Base-by-base conservation (phyloP, 1,140 invertebrate species). In the Drosophila pseudoobscura region DNA sequence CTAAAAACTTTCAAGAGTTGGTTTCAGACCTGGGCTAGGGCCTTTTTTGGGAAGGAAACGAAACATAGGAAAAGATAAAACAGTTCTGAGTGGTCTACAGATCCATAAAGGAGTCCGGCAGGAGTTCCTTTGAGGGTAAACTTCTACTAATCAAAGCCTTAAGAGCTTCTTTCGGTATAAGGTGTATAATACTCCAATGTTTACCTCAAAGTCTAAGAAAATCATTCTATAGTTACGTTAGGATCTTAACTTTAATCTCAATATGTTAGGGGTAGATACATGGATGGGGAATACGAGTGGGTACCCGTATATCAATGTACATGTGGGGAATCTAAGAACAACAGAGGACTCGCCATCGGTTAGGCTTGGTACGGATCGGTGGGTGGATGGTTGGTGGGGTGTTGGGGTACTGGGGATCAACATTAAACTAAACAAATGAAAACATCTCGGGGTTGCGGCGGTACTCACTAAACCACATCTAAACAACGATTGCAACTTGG, bases 381-480 rank as follows among this genome's bases (percentile, higher is more conserved):
- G 29, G 11, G 17, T 17, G 17, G 17, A 17, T 11, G 35, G 31
- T 4, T 5, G 31, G 7, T 6, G 3, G 24, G 24, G 24, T 26
- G 17, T 17, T 17, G 24, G 24, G 24, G 24, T 26, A 6, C 11
- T 39, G 26, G 62, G n/a, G 11, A 11, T 17, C 4, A 39, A 49
- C 46, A 41, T 65, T 39, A 46, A 43, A 17, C 3, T 43, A 41
- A 20, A 79, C 41, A 51, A 45, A 84, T 79, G 29, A 24, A 69
- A 64, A 50, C 47, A 58, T 68, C 55, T 43, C 64, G 60, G 66
- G 59, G 62, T 29, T 29, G 17, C 35, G 17, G 47, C 62, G 58
- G 79, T 87, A 87, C 82, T 87, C 82, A 87, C 82, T 87, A 87
- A 87, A 80, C 74, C 61, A 75, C 64, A 47, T 74, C 54, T 84